These are phyloP conservation scores for Dendrolimus houi DNA, from an alignment of 2,888 invertebrate genomes.

Conservation along the genomic window DNA sequence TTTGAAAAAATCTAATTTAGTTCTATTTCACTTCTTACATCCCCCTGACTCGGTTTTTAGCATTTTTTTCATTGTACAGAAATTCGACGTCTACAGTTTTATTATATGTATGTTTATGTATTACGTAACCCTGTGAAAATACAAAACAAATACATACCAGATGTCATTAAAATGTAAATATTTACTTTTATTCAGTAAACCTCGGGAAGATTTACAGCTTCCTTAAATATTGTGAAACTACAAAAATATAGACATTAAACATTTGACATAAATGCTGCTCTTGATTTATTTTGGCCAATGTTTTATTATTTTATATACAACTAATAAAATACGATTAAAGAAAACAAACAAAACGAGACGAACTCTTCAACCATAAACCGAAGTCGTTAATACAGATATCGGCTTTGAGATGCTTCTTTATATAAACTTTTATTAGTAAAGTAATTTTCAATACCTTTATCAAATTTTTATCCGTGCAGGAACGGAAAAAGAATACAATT, in stretches of 20 bases:
- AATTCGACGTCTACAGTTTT: no score
- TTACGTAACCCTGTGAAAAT: not conserved
- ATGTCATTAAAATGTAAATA: not conserved
- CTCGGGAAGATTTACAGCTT: not conserved
- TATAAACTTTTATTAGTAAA: no score
- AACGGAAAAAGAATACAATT: no score
- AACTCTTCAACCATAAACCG: not conserved
- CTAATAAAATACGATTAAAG: not conserved
- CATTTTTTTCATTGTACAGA: no score
- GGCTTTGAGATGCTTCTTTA: not conserved
- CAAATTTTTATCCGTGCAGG: no score
- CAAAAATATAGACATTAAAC: not conserved
- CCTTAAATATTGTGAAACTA: not conserved
- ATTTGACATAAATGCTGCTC: not conserved
- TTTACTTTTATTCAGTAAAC: not conserved
- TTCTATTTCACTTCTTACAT: no score
- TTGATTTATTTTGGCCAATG: not conserved
- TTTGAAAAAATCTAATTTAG: no score
- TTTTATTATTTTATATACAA: not conserved
- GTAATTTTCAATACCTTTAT: no score
- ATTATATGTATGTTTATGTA: no score
- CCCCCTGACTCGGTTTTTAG: no score
- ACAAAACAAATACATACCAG: not conserved
- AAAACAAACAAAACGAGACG: not conserved
- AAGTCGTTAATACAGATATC: not conserved